Percentiles rank a stretch among this genome's conserved stretches.
Evolutionary conservation across 2,113 vertebrate species (phyloP).

Genomic region (Marcusenius ussheri): DNA sequence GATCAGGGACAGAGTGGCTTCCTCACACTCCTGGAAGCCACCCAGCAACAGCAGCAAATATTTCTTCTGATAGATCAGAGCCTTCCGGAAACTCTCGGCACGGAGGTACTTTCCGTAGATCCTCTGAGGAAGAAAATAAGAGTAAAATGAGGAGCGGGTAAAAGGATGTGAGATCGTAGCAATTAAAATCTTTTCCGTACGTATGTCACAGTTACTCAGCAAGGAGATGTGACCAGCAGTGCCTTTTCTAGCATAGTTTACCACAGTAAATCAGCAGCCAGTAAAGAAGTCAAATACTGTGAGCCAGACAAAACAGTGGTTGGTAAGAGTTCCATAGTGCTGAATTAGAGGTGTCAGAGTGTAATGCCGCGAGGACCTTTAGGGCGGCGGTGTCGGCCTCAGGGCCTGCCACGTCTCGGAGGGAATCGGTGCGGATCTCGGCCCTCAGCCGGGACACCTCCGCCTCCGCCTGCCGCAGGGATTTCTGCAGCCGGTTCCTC

Average conservation of each 20-base stretch:
- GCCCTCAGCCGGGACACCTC: slow-evolving; percentile 72
- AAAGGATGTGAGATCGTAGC: not conserved
- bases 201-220: not conserved
- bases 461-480: slow-evolving; percentile 70
- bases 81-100: slow-evolving; percentile 92
- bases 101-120: slow-evolving; percentile 88
- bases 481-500: slow-evolving; percentile 69
- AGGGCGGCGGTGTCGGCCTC: slow-evolving; percentile 70
- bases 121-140: slow-evolving; percentile 56
- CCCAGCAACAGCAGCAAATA: slow-evolving; percentile 89
- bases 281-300: not conserved
- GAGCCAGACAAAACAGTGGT: not conserved
- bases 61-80: slow-evolving; percentile 95
- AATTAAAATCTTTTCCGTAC: too few relatives aligned
- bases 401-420: slow-evolving; percentile 66
- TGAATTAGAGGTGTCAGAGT: not conserved
- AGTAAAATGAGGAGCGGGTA: not conserved
- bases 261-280: not conserved
- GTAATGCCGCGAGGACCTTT: slow-evolving; percentile 59
- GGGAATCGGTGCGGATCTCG: slow-evolving; percentile 71
- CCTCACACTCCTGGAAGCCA: slow-evolving; percentile 93
- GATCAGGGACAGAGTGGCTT: slow-evolving; percentile 80
- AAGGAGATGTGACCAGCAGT: not conserved
- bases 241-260: not conserved
- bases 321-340: not conserved